A percentile compares a stretch with the other conserved stretches of the same genome.
Conservation (phyloP, 1,140 invertebrate genomes). For the Neotoxoptera formosana region DNA sequence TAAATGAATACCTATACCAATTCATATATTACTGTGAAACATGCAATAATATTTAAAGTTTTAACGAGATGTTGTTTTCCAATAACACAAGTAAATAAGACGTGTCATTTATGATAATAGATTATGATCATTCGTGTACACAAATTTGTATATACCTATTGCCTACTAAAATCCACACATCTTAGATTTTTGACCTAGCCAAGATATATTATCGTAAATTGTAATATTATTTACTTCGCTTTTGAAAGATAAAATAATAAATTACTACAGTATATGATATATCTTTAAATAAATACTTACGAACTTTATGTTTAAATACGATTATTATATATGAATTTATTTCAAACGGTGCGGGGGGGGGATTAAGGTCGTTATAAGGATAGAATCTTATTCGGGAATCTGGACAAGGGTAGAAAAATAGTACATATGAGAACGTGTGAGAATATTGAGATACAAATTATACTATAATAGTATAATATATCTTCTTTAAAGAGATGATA, state of each 20-base stretch:
- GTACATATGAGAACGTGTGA: neutral
- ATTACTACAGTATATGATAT: neutral
- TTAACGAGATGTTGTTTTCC: neutral
- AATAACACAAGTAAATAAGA: neutral
- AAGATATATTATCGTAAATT: too few species aligned
- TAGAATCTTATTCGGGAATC: neutral
- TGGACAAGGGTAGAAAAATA: neutral
- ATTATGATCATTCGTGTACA: neutral
- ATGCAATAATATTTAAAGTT: neutral
- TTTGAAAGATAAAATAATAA: neutral
- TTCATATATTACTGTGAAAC: neutral
- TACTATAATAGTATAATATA: neutral
- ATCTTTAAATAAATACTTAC: neutral
- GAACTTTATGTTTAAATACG: neutral
- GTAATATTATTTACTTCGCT: neutral
- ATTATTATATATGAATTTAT: neutral
- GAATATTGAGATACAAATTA: neutral
- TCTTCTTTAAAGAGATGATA: neutral
- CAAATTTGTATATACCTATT: neutral
- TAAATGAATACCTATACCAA: neutral
- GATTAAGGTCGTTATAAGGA: neutral
- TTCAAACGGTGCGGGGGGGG: neutral
- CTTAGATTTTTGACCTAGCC: too few species aligned
- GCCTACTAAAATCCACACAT: too few species aligned
- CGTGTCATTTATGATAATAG: neutral